Evolutionary conservation across 2,113 vertebrate species (phyloP).

Genomic region (Myxocyprinus asiaticus): DNA sequence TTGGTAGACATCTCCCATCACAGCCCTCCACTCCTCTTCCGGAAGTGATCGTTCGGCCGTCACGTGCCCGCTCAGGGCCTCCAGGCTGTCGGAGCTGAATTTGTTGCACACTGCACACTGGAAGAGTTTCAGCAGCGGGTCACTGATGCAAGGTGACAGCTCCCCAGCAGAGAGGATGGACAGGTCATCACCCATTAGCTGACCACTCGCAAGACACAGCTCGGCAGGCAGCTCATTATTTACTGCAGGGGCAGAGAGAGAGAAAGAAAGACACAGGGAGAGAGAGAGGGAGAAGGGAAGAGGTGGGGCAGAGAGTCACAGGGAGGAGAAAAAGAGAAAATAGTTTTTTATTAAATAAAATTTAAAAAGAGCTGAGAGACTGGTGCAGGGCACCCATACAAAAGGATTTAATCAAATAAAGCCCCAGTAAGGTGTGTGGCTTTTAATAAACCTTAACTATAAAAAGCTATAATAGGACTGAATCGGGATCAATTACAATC

Average conservation of each 20-base stretch:
- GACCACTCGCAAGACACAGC: constrained; percentile 95
- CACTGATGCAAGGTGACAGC: constrained; percentile 97
- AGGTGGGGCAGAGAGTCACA: constrained; percentile 50
- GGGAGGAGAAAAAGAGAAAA: constrained; percentile 56
- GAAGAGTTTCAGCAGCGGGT: constrained; percentile 96
- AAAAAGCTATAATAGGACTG: constrained; percentile 99
- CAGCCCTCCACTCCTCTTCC: constrained; percentile 97
- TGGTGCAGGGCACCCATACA: constrained; percentile 83
- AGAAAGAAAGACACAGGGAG: not conserved
- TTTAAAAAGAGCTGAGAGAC: constrained; percentile 80
- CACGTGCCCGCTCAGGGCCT: constrained; percentile 95
- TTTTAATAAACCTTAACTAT: constrained; percentile 98
- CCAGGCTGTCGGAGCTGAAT: constrained; percentile 99
- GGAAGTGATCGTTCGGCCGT: constrained; percentile 91
- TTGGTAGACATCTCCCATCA: constrained; percentile 98
- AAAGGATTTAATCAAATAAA: constrained; percentile 97
- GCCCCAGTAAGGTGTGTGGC: constrained; percentile 88
- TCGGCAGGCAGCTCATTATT: constrained; percentile 96
- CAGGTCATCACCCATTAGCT: constrained; percentile 98
- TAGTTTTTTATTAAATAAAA: constrained; percentile 73
- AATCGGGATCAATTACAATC: constrained; percentile 99
- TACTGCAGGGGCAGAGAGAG: constrained; percentile 76
- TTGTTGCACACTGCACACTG: constrained; percentile 99
- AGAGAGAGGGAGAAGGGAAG: not conserved
- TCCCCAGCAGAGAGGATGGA: constrained; percentile 95